phyloP scores from a whole-genome alignment of 2,113 vertebrate genomes.

The Hiodon tergisus region DNA sequence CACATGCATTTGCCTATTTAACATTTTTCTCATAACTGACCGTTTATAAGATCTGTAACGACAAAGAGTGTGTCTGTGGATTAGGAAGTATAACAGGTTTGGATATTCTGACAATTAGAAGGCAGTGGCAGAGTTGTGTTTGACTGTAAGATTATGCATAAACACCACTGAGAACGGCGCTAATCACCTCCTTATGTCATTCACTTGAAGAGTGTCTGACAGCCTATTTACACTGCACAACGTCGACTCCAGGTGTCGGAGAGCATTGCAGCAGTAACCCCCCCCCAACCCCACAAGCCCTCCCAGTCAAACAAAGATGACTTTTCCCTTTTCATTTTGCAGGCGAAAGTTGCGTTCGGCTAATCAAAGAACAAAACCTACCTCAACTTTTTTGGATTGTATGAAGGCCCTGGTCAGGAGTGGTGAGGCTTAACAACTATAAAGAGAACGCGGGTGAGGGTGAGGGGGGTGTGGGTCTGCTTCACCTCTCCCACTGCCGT shows the following conservation, averaged over 20 bases:
- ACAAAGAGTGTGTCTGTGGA: constrained; percentile 64
- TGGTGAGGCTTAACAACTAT: background rate
- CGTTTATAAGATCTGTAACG: constrained; percentile 65
- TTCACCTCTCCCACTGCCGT: too few species aligned
- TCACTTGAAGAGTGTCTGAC: constrained; percentile 87
- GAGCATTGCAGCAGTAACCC: constrained; percentile 28
- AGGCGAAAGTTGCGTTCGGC: background rate
- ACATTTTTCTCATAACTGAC: constrained; percentile 57
- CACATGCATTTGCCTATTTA: constrained; percentile 45
- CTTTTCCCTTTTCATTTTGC: background rate
- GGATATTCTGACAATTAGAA: constrained; percentile 59
- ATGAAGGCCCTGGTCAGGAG: constrained; percentile 1
- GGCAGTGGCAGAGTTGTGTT: constrained; percentile 65
- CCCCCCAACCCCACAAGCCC: constrained; percentile 48
- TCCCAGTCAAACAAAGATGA: constrained; percentile 10
- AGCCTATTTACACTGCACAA: constrained; percentile 74
- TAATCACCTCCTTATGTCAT: constrained; percentile 85
- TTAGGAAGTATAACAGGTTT: constrained; percentile 42
- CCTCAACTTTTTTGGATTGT: background rate
- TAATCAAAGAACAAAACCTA: background rate
- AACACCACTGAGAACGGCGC: constrained; percentile 71
- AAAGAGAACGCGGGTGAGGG: background rate
- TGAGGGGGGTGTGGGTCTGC: background rate
- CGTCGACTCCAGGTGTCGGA: constrained; percentile 67
- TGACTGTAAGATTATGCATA: constrained; percentile 80